Base-by-base conservation (phyloP, 1,140 invertebrate species). In the Sitobion miscanthi region DNA sequence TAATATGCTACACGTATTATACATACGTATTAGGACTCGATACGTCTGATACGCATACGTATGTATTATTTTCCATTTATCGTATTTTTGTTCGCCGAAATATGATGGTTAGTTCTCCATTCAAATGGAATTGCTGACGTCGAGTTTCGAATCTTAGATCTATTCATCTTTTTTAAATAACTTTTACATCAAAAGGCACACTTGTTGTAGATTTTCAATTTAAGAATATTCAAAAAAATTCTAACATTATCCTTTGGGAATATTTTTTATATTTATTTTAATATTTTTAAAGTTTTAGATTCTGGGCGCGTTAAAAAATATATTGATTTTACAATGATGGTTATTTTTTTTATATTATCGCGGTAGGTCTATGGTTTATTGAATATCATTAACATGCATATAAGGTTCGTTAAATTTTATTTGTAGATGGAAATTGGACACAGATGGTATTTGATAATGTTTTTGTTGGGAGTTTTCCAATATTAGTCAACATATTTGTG, bases 1-100 rank as follows among this genome's bases (percentile, higher is more conserved):
- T 77, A 35, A 35, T 77, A n/a, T 77, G 14, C 7, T n/a, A n/a
- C 25, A 14, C 9, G 25, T 30, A 62, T 62, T 62, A 69, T 69
- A 35, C 35, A 35, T 35, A 35, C 35, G 35, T 35, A 69, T 69
- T 17, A 38, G 20, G 6, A 35, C 35, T 57, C 23, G 20, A 42
- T 42, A 42, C 42, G 42, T 17, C 49, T 57, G 9, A 88, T 21
- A 2, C 14, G 1, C 2, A 89, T 57, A 89, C n/a, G 21, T 89
- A 89, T 89, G 17, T n/a, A 77, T n/a, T n/a, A 77, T n/a, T 77
- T 89, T 57, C 54, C 49, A 21, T 57, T 89, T 89, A 89, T 89
- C 49, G 35, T 49, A 38, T 54, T 89, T 54, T 89, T 57, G 35
- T 38, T 57, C 23, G 35, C 3, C 38, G 47, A 54, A 89, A 89